Evolutionary conservation across 2,888 invertebrate genomes (phyloP).

Genomic region (Spilosoma lubricipeda): DNA sequence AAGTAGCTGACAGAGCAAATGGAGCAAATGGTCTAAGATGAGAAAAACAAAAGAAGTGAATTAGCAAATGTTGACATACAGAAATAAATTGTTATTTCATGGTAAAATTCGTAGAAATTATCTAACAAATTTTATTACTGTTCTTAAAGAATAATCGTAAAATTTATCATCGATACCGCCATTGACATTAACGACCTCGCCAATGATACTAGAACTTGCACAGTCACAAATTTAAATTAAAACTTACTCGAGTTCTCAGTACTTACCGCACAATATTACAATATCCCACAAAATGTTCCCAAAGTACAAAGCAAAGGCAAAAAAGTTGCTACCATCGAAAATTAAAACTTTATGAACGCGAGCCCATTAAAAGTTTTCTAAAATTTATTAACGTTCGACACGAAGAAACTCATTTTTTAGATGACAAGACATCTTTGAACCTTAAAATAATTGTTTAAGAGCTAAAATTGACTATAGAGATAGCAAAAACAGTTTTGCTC

Average conservation of each 20-base stretch:
- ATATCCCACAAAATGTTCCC: slow-evolving; percentile 45
- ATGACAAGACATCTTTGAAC: slow-evolving; percentile 13
- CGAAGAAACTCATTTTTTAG: slow-evolving; percentile 17
- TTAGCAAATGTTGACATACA: neutral
- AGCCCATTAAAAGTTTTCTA: slow-evolving; percentile 70
- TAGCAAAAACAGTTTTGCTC: slow-evolving; percentile 26
- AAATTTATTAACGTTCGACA: slow-evolving; percentile 68
- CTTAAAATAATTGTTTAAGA: slow-evolving; percentile 21
- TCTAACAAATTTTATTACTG: neutral
- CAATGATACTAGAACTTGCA: slow-evolving; percentile 38
- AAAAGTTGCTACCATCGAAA: slow-evolving; percentile 56
- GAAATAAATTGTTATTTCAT: neutral
- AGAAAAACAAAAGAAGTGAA: neutral
- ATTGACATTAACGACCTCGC: slow-evolving; percentile 21
- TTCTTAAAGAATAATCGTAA: neutral
- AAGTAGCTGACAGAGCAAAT: neutral
- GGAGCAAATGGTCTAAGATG: neutral
- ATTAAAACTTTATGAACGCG: slow-evolving; percentile 60
- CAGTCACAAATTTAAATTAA: slow-evolving; percentile 43
- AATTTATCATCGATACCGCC: slow-evolving; percentile 5
- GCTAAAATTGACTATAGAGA: slow-evolving; percentile 21
- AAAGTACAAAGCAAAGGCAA: slow-evolving; percentile 47
- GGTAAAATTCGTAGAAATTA: neutral
- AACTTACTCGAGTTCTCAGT: slow-evolving; percentile 35
- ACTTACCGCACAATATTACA: slow-evolving; percentile 45